A percentile compares a stretch with the other conserved stretches of the same genome.
phyloP scores from a whole-genome alignment of 2,797 vertebrate species.

The Chlorospingus semifuscus region DNA sequence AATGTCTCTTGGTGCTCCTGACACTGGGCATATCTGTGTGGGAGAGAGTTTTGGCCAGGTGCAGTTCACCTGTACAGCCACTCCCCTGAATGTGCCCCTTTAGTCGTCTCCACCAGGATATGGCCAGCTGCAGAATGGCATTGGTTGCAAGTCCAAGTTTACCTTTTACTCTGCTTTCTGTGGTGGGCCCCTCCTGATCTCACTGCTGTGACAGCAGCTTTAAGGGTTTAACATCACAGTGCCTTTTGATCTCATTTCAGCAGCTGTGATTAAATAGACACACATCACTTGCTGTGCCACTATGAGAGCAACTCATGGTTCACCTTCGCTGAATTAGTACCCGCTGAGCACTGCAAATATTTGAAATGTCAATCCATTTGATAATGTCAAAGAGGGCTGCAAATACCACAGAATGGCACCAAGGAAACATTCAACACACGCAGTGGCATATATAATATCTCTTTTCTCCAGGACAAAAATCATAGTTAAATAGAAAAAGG shows the following conservation, averaged over 20 bases:
- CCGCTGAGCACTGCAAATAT: constrained; percentile 88
- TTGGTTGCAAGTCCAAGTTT: background rate
- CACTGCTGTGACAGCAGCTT: constrained; percentile 65
- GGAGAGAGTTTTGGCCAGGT: background rate
- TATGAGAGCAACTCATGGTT: constrained; percentile 71
- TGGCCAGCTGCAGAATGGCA: background rate
- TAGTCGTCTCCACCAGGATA: background rate
- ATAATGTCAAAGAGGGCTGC: constrained; percentile 86
- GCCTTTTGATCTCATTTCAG: constrained; percentile 82
- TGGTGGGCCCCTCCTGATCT: constrained; percentile 45
- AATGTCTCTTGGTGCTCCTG: background rate
- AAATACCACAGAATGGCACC: constrained; percentile 82
- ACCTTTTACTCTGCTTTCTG: constrained; percentile 13
- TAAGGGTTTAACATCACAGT: constrained; percentile 74
- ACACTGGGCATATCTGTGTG: background rate
- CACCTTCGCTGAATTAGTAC: constrained; percentile 84
- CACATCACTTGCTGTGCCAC: constrained; percentile 81
- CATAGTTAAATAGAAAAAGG: constrained; percentile 48
- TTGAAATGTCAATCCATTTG: constrained; percentile 92
- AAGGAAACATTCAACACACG: constrained; percentile 67
- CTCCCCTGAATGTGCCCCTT: background rate
- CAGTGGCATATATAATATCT: constrained; percentile 73
- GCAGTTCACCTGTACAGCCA: background rate
- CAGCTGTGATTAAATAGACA: constrained; percentile 84
- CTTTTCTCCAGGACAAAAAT: constrained; percentile 66